Evolutionary conservation across 2,113 vertebrate genomes (phyloP).

Genomic region (Eptesicus fuscus): DNA sequence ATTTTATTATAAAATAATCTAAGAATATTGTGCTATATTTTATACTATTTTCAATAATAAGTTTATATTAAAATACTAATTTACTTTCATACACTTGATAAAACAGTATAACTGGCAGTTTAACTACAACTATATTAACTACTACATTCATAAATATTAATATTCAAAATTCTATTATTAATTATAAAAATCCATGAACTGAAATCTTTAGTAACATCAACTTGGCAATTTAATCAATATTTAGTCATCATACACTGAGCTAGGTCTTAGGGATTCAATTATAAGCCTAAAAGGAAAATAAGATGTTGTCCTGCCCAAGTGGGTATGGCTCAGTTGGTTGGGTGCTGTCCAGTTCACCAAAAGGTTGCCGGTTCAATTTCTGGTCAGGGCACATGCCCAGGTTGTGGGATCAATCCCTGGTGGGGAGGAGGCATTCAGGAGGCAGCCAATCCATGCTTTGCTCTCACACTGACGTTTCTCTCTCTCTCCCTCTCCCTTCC

Average conservation of each 20-base stretch:
- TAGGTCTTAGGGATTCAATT: neutral
- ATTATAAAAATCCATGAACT: neutral
- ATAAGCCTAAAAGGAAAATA: neutral
- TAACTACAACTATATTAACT: neutral
- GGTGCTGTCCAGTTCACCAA: neutral
- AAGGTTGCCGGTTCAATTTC: neutral
- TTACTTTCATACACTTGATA: neutral
- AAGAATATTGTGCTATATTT: neutral
- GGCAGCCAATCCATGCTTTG: neutral
- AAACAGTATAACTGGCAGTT: neutral
- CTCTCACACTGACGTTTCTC: neutral
- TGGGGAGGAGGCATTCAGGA: neutral
- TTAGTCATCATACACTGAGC: neutral
- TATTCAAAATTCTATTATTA: slow-evolving; percentile 12
- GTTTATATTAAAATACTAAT: neutral
- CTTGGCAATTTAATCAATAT: slow-evolving; percentile 6
- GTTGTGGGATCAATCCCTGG: neutral
- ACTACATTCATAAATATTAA: slow-evolving; percentile 15
- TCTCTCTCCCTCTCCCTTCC: neutral
- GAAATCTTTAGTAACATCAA: neutral
- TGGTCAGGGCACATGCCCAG: neutral
- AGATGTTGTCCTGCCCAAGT: no score
- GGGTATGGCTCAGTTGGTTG: neutral
- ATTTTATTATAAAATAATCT: neutral
- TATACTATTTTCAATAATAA: neutral